phyloP scores from a whole-genome alignment of 2,113 vertebrate species.

The Hyperopisus bebe region DNA sequence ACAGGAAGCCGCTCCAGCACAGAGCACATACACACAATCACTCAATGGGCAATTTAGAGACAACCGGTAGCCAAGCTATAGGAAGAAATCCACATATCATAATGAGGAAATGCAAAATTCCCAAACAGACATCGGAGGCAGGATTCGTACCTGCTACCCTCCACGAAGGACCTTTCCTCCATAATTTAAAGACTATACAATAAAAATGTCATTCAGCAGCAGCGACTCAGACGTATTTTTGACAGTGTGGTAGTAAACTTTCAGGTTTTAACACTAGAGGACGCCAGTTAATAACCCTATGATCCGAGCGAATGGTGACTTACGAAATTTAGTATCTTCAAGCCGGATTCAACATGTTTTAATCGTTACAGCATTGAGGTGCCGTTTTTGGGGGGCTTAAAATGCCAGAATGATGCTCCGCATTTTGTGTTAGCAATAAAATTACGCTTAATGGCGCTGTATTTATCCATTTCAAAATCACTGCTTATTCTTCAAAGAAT shows the following conservation, averaged over 20 bases:
- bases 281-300: constrained; percentile 25
- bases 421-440: not conserved
- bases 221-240: not conserved
- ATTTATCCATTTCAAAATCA: not conserved
- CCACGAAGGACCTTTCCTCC: not conserved
- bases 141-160: not conserved
- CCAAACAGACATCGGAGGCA: not conserved
- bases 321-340: not conserved
- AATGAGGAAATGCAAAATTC: not conserved
- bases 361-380: not conserved
- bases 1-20: not conserved
- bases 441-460: not conserved
- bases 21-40: not conserved
- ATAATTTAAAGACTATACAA: not conserved
- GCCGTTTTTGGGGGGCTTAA: not conserved
- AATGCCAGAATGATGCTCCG: not conserved
- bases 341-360: not conserved
- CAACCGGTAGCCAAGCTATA: not conserved
- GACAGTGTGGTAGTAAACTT: not conserved
- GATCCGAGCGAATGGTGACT: not conserved
- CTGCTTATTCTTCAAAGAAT: not conserved
- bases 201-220: not conserved
- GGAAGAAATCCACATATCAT: not conserved
- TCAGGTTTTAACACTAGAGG: constrained; percentile 36
- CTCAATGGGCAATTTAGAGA: not conserved